Evolutionary conservation across 2,113 vertebrate species (phyloP).

Genomic region (Prietella phreatophila): DNA sequence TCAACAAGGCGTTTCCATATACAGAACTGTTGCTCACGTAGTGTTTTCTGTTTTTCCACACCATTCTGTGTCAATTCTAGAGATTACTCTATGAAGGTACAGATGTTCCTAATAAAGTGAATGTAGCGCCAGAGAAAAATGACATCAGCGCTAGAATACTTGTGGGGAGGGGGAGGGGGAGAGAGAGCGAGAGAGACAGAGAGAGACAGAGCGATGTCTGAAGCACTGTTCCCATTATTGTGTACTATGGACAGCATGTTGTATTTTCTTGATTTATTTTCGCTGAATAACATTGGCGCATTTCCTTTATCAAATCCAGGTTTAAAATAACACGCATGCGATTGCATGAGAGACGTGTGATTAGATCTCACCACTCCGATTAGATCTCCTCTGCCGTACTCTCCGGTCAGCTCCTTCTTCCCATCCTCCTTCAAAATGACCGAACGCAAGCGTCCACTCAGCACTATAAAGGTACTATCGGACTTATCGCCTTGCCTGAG

Average conservation of each 20-base stretch:
- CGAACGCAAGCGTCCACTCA: conserved; percentile 88
- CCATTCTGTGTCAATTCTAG: too few relatives aligned
- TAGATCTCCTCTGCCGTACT: conserved; percentile 91
- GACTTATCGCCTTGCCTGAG: conserved; percentile 90
- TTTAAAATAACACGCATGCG: not conserved
- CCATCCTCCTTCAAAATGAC: conserved; percentile 91
- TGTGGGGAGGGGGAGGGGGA: not conserved
- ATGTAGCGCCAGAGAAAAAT: too few relatives aligned
- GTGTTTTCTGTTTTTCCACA: too few relatives aligned
- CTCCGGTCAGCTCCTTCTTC: conserved; percentile 88
- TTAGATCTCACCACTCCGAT: conserved; percentile 86
- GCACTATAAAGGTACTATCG: conserved; percentile 90
- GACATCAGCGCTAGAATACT: not conserved
- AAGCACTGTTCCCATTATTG: not conserved
- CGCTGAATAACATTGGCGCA: not conserved
- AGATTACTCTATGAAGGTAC: too few relatives aligned
- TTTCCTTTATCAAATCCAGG: not conserved
- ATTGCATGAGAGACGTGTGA: not conserved
- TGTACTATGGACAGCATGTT: not conserved
- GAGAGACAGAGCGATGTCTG: not conserved
- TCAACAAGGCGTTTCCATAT: too few relatives aligned
- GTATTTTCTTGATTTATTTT: not conserved
- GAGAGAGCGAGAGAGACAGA: not conserved
- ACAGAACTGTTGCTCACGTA: too few relatives aligned
- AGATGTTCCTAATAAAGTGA: too few relatives aligned